Evolutionary conservation across 2,888 invertebrate species (phyloP), one percentile per base, ranked within the genome.

Genomic region (Saturnia pavonia): DNA sequence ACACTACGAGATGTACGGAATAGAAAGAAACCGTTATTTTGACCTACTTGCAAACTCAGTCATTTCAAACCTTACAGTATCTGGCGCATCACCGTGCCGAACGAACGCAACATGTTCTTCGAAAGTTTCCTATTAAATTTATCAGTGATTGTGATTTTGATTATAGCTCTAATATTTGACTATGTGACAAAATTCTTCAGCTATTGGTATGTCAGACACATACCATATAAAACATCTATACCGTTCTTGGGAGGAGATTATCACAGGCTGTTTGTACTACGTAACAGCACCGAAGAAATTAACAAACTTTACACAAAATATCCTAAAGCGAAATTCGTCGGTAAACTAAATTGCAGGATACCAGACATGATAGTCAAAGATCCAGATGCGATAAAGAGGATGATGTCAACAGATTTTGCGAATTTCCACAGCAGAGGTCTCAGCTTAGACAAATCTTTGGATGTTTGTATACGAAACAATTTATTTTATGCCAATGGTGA

Each of bases 401-500:
- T 93, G 79, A 83, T 94, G 86, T 91, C 90, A 75, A 89, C 92
- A 77, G 92, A 92, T 86, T 92, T 91, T 79, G 86, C 87, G 77
- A 87, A 91, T 90, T 94, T 94, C 89, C 89, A 91, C 86, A 88
- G 89, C 83, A 87, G 93, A 85, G 94, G 94, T 81, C 88, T 91
- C 78, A 88, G 86, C 84, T 88, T 94, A 88, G 91, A 91, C 90
- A 92, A 91, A 89, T 92, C 93, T 85, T 87, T 84, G 88, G 94
- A 94, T 92, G 89, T 92, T 91, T 93, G 92, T 90, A 87, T 94
- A 89, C 89, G 90, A 89, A 91, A 93, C 91, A 94, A 94, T 91
- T 89, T 92, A 86, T 94, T 92, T 86, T 92, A 92, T 78, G 87
- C 91, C 25, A 91, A 93, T 78, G 92, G 90, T 54, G 92, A 92